phyloP scores from a whole-genome alignment of 2,113 vertebrate genomes.

The Vimba vimba region DNA sequence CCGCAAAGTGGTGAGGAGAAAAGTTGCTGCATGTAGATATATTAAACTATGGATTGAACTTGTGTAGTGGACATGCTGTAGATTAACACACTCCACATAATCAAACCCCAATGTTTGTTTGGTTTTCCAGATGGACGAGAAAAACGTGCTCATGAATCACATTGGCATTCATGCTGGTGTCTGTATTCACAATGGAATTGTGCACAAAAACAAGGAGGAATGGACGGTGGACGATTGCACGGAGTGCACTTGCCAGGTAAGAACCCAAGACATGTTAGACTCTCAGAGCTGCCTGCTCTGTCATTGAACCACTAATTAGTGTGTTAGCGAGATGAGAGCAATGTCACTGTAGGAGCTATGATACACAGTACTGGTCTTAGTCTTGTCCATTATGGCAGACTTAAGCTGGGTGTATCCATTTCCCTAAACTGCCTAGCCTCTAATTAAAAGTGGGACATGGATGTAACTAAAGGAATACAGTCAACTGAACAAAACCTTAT shows the following conservation, averaged over 20 bases:
- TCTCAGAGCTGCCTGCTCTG: conserved; percentile 45
- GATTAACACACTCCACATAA: not conserved
- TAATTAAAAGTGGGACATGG: conserved; percentile 65
- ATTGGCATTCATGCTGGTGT: conserved; percentile 80
- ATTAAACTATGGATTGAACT: not conserved
- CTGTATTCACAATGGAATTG: conserved; percentile 92
- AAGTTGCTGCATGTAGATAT: not conserved
- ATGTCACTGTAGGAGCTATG: conserved; percentile 57
- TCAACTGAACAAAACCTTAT: not conserved
- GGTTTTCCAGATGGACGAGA: conserved; percentile 83
- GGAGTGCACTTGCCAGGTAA: conserved; percentile 93
- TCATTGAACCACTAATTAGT: conserved; percentile 68
- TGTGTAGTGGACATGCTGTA: not conserved
- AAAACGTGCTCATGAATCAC: conserved; percentile 78
- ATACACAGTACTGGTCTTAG: conserved; percentile 54
- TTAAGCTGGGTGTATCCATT: conserved; percentile 56
- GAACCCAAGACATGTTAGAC: conserved; percentile 29
- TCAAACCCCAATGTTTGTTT: not conserved
- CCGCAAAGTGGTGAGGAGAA: conserved; percentile 87
- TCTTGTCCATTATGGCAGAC: conserved; percentile 59
- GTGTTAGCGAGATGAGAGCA: conserved; percentile 56
- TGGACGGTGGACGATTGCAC: conserved; percentile 98
- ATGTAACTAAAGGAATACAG: not conserved
- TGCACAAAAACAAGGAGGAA: conserved; percentile 87
- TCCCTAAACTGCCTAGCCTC: conserved; percentile 54